Conservation (phyloP, 2,797 vertebrate species). For the Pelodytes ibericus region DNA sequence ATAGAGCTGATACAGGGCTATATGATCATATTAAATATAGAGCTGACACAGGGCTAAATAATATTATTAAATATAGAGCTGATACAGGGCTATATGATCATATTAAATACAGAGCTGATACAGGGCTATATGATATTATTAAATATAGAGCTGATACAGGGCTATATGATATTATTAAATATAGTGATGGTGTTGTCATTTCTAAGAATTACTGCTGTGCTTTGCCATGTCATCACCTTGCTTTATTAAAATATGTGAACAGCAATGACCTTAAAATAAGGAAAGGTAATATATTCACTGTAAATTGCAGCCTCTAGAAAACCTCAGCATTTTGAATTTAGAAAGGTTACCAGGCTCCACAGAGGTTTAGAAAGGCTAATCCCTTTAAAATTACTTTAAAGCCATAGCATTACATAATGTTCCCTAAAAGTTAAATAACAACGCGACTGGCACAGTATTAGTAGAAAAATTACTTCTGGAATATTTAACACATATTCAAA, state of each 20-base stretch:
- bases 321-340: slow-evolving; percentile 17
- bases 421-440: slow-evolving; percentile 16
- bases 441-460: not conserved
- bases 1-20: too few relatives aligned
- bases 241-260: slow-evolving; percentile 41
- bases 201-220: slow-evolving; percentile 16
- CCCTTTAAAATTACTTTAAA: slow-evolving; percentile 50
- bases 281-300: slow-evolving; percentile 49
- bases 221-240: slow-evolving; percentile 28
- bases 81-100: too few relatives aligned
- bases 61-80: too few relatives aligned
- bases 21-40: too few relatives aligned
- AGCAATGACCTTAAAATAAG: slow-evolving; percentile 39
- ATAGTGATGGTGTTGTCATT: not conserved
- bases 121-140: not conserved
- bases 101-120: not conserved
- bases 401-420: slow-evolving; percentile 32
- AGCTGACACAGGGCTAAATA: too few relatives aligned
- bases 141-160: not conserved
- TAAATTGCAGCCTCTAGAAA: slow-evolving; percentile 28
- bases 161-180: not conserved
- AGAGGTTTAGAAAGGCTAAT: slow-evolving; percentile 33
- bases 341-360: slow-evolving; percentile 45
- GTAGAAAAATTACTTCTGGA: too few relatives aligned
- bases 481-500: not conserved